Evolutionary conservation across 2,888 invertebrate genomes (phyloP), one percentile per base, ranked within the genome.

Genomic region (Leptopilina syphax): DNA sequence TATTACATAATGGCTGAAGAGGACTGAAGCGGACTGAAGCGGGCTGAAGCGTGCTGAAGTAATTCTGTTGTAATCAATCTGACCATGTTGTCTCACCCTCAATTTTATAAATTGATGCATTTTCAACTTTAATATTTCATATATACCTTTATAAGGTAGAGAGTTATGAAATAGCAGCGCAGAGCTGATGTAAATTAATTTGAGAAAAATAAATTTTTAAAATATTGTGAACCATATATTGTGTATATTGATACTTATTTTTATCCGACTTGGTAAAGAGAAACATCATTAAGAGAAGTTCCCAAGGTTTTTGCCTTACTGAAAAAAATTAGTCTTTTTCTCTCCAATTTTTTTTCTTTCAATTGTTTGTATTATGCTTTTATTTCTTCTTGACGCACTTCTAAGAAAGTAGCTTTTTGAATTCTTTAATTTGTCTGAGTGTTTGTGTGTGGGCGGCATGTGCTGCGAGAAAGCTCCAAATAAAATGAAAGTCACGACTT

Each of bases 281-380:
- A 73, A 73, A 73, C 73, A 57, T 54, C 18, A 57, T 27, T n/a
- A 73, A 3, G 27, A n/a, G 13, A 57, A 34, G 57, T 73, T 73
- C 73, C 73, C 73, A 73, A 54, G 73, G 73, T 34, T 50, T 34
- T 73, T 54, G 73, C 34, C n/a, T 73, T 73, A 34, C n/a, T 57
- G 34, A 34, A 73, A 73, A 73, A 57, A 73, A 54, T n/a, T 6
- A 63, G 9, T 44, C 7, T 54, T 7, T 34, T 27, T 70, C 27
- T 12, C 8, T 44, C 44, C 54, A 13, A 6, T 41, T 57, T 34
- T n/a, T n/a, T 24, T 9, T 54, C 27, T 8, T 57, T 8, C 54
- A 27, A 1, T 68, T 50, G 18, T 68, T 68, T 12, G 47, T 68
- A 34, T 34, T 34, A 34, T 34, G 34, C 34, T 34, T 50, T 70